Percentiles rank a stretch among this genome's conserved stretches.
Conservation (phyloP, 1,140 invertebrate species). For the Drosophila repletoides region DNA sequence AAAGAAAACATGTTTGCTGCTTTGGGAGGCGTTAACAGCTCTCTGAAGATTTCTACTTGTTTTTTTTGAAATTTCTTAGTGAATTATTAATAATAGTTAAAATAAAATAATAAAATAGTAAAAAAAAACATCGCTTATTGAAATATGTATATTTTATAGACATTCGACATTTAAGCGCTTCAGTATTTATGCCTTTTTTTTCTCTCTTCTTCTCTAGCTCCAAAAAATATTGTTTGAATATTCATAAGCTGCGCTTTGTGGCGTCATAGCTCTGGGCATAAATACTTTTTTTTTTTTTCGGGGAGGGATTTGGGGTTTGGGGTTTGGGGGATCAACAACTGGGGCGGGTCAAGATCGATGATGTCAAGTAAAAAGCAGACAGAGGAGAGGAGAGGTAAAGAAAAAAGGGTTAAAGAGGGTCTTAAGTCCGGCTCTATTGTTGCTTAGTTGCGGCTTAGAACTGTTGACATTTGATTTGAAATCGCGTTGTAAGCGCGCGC, state of each 20-base stretch:
- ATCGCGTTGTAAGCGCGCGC: conserved; percentile 40
- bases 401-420: conserved; percentile 31
- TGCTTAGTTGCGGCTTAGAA: conserved; percentile 46
- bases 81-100: conserved; percentile 79
- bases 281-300: too few species aligned
- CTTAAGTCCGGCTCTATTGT: conserved; percentile 27
- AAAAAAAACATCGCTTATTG: conserved; percentile 71
- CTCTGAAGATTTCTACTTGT: conserved; percentile 1
- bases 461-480: conserved; percentile 73
- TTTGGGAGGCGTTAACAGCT: conserved; percentile 45
- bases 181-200: conserved; percentile 73
- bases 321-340: conserved; percentile 39
- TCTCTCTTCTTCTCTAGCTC: conserved; percentile 45
- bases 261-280: conserved; percentile 57
- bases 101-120: too few species aligned
- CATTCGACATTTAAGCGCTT: conserved; percentile 71
- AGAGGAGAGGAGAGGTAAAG: not conserved
- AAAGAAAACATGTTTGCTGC: conserved; percentile 39
- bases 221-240: conserved; percentile 52
- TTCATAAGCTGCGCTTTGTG: conserved; percentile 72
- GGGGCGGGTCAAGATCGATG: conserved; percentile 76
- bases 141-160: conserved; percentile 73
- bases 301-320: not conserved
- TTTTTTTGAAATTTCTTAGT: conserved; percentile 60
- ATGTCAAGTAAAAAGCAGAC: conserved; percentile 51